A percentile compares a stretch with the other conserved stretches of the same genome.
These are phyloP conservation scores for Panagrolaimus sp. DNA, from an alignment of 1,140 invertebrate genomes.

Conservation along the genomic window DNA sequence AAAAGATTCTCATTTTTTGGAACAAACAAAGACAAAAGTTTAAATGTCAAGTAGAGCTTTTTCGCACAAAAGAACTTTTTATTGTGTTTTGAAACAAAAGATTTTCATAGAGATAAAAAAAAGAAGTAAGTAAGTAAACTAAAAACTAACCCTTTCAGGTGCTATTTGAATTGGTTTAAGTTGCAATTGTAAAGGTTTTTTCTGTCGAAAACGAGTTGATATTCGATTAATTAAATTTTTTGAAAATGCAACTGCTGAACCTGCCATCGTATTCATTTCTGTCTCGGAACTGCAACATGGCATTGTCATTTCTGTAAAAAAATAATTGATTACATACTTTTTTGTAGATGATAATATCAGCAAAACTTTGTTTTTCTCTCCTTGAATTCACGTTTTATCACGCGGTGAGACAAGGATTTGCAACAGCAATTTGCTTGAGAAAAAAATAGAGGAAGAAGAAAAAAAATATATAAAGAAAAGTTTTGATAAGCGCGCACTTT, in stretches of 20 bases:
- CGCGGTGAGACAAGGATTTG: neutral
- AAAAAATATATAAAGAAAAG: neutral
- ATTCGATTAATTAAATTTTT: conserved; percentile 11
- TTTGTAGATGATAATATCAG: too few species aligned
- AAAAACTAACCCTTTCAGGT: conserved; percentile 4
- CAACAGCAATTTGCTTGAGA: neutral
- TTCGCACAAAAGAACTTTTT: too few species aligned
- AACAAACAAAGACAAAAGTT: too few species aligned
- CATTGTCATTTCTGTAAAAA: conserved; percentile 3
- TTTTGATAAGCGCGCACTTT: neutral
- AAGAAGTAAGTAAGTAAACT: neutral
- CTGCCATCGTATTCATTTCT: conserved; percentile 10
- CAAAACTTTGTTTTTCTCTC: too few species aligned
- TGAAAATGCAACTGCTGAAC: conserved; percentile 8
- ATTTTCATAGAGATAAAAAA: too few species aligned
- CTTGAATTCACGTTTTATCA: too few species aligned
- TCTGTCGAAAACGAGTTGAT: neutral
- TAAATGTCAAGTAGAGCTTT: too few species aligned
- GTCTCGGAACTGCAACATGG: conserved; percentile 1
- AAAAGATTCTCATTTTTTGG: too few species aligned
- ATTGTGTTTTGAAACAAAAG: too few species aligned
- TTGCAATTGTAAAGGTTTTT: neutral
- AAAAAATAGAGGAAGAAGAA: neutral
- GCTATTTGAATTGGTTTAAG: conserved; percentile 1
- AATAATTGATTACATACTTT: neutral